phyloP scores from a whole-genome alignment of 2,113 vertebrate species.

The Delphinus delphis region DNA sequence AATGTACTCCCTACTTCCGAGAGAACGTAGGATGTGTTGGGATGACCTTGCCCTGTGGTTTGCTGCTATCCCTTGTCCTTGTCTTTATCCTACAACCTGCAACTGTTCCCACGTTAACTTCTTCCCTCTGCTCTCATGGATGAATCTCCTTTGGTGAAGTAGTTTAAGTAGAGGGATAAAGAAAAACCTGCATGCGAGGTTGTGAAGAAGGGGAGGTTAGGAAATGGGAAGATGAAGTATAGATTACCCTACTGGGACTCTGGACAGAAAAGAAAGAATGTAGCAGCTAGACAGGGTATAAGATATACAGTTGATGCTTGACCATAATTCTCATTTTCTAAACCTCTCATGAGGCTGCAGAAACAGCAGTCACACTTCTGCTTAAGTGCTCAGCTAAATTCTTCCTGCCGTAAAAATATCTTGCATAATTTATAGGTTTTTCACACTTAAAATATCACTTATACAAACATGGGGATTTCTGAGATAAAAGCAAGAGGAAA shows the following conservation, averaged over 20 bases:
- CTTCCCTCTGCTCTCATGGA: neutral
- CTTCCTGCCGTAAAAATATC: neutral
- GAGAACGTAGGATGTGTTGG: too few species aligned
- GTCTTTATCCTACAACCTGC: fast-evolving
- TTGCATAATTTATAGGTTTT: neutral
- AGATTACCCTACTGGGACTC: neutral
- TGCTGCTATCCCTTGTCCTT: neutral
- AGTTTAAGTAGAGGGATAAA: neutral
- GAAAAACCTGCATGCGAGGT: fast-evolving
- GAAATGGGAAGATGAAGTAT: fast-evolving
- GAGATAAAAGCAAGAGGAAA: neutral
- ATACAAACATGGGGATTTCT: neutral
- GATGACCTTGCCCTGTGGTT: neutral
- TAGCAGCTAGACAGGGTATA: fast-evolving
- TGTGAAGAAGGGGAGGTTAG: neutral
- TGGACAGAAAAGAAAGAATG: neutral
- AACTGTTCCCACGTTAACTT: fast-evolving
- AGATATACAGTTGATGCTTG: fast-evolving
- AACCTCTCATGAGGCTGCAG: neutral
- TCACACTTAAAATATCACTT: neutral
- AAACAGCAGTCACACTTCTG: neutral
- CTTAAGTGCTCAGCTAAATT: neutral
- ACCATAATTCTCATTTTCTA: neutral
- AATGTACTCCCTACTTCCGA: neutral
- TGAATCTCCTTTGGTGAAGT: neutral